A percentile compares a stretch with the other conserved stretches of the same genome.
phyloP scores from a whole-genome alignment of 2,888 invertebrate genomes.

The Boloria selene region DNA sequence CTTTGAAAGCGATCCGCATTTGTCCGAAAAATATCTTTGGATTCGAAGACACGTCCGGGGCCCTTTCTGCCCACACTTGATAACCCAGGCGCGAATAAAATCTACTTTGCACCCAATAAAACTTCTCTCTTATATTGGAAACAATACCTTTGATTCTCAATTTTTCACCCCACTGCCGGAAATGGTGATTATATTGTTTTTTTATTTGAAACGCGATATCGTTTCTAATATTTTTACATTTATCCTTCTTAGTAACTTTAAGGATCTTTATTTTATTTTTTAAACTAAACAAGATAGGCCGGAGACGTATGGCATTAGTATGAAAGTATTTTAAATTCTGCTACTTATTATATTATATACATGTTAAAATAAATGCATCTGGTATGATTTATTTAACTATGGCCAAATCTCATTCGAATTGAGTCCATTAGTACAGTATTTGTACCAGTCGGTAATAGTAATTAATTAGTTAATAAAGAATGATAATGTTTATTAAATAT shows the following conservation, averaged over 20 bases:
- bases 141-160: conserved; percentile 78
- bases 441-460: too few relatives aligned
- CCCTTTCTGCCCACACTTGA: conserved; percentile 62
- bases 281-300: not conserved
- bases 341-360: not conserved
- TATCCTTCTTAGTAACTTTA: not conserved
- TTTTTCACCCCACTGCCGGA: conserved; percentile 59
- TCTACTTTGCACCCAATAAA: conserved; percentile 80
- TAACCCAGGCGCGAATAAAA: conserved; percentile 75
- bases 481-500: too few relatives aligned
- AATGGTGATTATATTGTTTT: conserved; percentile 73
- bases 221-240: conserved; percentile 46
- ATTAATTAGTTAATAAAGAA: too few relatives aligned
- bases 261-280: not conserved
- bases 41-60: conserved; percentile 74
- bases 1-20: conserved; percentile 77
- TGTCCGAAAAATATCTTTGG: conserved; percentile 77
- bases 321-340: not conserved
- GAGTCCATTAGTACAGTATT: too few relatives aligned
- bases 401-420: too few relatives aligned
- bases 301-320: not conserved
- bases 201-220: conserved; percentile 73
- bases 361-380: not conserved
- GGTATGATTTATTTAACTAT: too few relatives aligned
- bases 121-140: conserved; percentile 78